phyloP scores from a whole-genome alignment of 2,888 invertebrate species.

The Strigamia maritima region DNA sequence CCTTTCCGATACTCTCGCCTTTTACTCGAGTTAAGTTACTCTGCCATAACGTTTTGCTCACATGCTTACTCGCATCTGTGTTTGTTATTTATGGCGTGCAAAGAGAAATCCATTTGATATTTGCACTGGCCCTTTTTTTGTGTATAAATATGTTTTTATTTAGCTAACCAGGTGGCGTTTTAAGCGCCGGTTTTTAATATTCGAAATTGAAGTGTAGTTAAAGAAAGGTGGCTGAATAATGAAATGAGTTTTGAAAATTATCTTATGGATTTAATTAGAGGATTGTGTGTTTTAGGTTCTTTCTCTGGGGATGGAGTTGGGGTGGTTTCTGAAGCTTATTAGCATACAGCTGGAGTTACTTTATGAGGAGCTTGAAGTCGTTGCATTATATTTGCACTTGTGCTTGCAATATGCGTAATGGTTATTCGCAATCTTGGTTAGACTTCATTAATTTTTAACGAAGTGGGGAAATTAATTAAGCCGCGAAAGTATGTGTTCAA shows the following conservation, averaged over 20 bases:
- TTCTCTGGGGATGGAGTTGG: neutral
- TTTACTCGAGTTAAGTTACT: slow-evolving; percentile 4
- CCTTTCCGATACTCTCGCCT: neutral
- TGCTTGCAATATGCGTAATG: slow-evolving; percentile 1
- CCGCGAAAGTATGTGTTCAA: neutral
- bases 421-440: slow-evolving; percentile 4
- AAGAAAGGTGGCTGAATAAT: slow-evolving; percentile 4
- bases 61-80: slow-evolving; percentile 4
- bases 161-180: neutral
- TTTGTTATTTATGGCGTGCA: slow-evolving; percentile 4
- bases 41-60: neutral
- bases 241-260: neutral
- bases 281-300: slow-evolving; percentile 4
- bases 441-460: slow-evolving; percentile 4
- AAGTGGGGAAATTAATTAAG: slow-evolving; percentile 4
- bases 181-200: neutral
- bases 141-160: neutral
- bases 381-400: slow-evolving; percentile 4
- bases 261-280: slow-evolving; percentile 4
- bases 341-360: slow-evolving; percentile 4
- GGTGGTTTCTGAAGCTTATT: neutral
- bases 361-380: neutral
- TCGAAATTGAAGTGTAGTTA: neutral
- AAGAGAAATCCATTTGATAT: slow-evolving; percentile 4
- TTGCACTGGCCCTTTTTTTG: neutral